Evolutionary conservation across 2,797 vertebrate genomes (phyloP), one percentile per base, ranked within the genome.

Genomic region (Echeneis naucrates): DNA sequence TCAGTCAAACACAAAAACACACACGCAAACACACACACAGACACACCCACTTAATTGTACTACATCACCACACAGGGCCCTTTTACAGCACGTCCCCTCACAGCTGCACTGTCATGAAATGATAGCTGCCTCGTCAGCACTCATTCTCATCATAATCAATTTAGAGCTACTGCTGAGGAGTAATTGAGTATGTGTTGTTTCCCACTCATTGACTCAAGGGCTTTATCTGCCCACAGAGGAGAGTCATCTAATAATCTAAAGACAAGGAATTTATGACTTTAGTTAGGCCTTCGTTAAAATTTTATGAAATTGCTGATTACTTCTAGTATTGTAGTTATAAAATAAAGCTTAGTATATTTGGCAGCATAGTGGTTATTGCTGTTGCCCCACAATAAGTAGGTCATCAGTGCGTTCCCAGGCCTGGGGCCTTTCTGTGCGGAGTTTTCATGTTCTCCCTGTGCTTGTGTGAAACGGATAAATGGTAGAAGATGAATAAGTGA

Each of bases 91-190:
- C 19, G 44, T 84, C 65, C 33, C 4, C 73, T 81, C 35, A 2
- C 53, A 68, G 81, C 74, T 87, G 91, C 85, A 68, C 69, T 59
- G 84, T 89, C 88, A 82, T 91, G 82, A 92, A 85, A 83, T 83
- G 75, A 76, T 75, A 54, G 72, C 74, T 85, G 83, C 80, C 27
- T 61, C 59, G 77, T 93, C 91, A 92, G 91, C 92, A 90, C 77
- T 89, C 75, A 72, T 84, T 77, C 58, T 68, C 60, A 75, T 84
- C 75, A 84, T 83, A 82, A 91, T 92, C 90, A 91, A 87, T 92
- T 81, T 59, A 78, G 63, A 87, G 81, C 55, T 76, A 56, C 83
- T 87, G 80, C 83, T 81, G 77, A 82, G 61, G 56, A 81, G 67
- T 87, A 89, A 89, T 80, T 88, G 79, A 82, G 77, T 79, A 67